Evolutionary conservation across 2,797 vertebrate genomes (phyloP).

Genomic region (Eulemur coronatus): DNA sequence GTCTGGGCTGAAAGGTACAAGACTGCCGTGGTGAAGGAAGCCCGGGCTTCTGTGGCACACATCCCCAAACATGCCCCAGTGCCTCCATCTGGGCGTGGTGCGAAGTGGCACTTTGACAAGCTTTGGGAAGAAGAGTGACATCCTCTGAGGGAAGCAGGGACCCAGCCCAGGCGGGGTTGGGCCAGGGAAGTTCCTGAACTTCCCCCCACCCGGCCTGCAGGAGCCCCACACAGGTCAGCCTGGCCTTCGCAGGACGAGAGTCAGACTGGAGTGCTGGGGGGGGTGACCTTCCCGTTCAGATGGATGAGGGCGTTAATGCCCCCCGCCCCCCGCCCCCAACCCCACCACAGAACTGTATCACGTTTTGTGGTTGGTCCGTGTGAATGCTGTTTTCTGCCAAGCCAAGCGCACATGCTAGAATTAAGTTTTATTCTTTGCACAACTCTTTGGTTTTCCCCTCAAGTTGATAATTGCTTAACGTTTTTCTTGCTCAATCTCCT

Average conservation of each 20-base stretch:
- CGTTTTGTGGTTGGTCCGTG: neutral
- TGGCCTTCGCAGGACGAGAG: fast-evolving
- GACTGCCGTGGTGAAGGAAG: neutral
- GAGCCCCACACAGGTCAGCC: neutral
- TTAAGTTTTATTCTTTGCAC: neutral
- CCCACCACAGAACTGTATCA: too few relatives aligned
- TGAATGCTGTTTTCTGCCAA: neutral
- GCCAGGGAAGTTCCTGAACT: neutral
- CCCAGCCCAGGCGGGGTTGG: too few relatives aligned
- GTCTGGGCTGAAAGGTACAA: fast-evolving
- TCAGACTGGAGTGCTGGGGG: too few relatives aligned
- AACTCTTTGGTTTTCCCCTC: neutral
- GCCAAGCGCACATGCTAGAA: neutral
- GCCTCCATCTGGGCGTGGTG: neutral
- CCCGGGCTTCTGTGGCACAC: fast-evolving
- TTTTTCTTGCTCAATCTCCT: neutral
- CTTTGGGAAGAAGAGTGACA: neutral
- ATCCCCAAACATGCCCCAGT: fast-evolving
- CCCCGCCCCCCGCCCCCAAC: too few relatives aligned
- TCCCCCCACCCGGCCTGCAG: fast-evolving
- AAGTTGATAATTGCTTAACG: too few relatives aligned
- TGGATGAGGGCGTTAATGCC: neutral
- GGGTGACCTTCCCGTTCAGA: neutral
- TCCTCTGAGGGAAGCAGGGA: neutral
- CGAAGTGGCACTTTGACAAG: neutral